Conservation (phyloP, 2,113 vertebrate genomes). For the Gavia stellata region DNA sequence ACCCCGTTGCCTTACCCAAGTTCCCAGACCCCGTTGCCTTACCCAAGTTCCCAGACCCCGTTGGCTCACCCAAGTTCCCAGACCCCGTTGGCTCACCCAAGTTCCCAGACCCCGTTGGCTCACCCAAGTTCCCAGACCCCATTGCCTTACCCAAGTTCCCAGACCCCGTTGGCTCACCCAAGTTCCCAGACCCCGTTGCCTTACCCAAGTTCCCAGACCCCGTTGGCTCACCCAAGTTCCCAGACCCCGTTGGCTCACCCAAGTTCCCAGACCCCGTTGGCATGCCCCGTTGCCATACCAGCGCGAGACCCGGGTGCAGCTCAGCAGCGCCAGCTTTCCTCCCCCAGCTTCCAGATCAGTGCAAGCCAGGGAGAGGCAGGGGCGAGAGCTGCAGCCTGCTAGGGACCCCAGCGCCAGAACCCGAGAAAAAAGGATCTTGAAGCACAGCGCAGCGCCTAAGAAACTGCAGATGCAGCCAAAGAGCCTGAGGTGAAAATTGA, state of each 20-base stretch:
- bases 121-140: rapidly evolving
- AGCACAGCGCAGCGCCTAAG: rapidly evolving
- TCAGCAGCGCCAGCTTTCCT: not conserved
- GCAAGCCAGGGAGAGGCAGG: not conserved
- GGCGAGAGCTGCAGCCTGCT: not conserved
- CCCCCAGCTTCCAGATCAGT: rapidly evolving
- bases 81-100: rapidly evolving
- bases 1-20: rapidly evolving
- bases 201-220: rapidly evolving
- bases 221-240: rapidly evolving
- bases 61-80: rapidly evolving
- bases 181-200: rapidly evolving
- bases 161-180: rapidly evolving
- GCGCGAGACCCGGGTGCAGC: rapidly evolving
- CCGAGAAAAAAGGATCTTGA: not conserved
- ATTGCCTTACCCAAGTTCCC: rapidly evolving
- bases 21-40: rapidly evolving
- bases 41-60: rapidly evolving
- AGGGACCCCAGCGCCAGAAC: rapidly evolving
- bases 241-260: rapidly evolving
- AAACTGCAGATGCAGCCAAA: not conserved
- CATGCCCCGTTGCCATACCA: rapidly evolving
- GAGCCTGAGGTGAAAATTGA: not conserved
- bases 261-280: rapidly evolving
- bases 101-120: rapidly evolving